Base-by-base conservation (phyloP, 2,797 vertebrate species). In the Nothura maculosa region DNA sequence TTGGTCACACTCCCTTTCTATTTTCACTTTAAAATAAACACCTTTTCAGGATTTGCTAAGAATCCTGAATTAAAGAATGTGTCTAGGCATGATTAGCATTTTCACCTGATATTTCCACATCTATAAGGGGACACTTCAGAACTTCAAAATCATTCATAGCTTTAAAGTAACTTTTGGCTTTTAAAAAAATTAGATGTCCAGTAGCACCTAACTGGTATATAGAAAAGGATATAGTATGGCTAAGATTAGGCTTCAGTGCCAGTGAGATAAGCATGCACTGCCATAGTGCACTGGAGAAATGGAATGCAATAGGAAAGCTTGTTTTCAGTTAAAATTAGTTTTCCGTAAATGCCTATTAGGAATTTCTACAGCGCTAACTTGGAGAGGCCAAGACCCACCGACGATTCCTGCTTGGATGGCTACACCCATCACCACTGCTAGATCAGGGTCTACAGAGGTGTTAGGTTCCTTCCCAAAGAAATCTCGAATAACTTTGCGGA, bases 341-440 rank as follows among this genome's bases (percentile, higher is more conserved):
- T 99, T 99, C 69, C 83, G 98, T 94, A 99, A 97, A 97, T 99
- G 98, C 96, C 98, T 98, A 96, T 99, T 99, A 81, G 99, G 99
- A 90, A 99, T 99, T 97, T 99, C 99, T 92, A 99, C 97, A 30
- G 99, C 99, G 32, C 99, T 99, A 95, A 99, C 99, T 97, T 99
- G 99, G 50, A 99, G 97, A 66, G 99, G 99, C 99, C 99, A 99
- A 20, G 99, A 99, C 16, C 99, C 99, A 3, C 98, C 99, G 98
- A 99, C 98, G 91, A 99, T 99, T 68, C 99, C 99, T 3, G 99
- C 99, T 95, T 99, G 99, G 78, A 99, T 98, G 61, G 99, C 99
- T 93, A 99, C 99, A 0, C 99, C 99, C 0, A 91, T 99, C 30
- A 99, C 99, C 92, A 99, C 99, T 0, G 99, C 99, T 90, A 99